These are phyloP conservation scores for Ophiodon elongatus DNA, from an alignment of 2,113 vertebrate species.

Conservation along the genomic window DNA sequence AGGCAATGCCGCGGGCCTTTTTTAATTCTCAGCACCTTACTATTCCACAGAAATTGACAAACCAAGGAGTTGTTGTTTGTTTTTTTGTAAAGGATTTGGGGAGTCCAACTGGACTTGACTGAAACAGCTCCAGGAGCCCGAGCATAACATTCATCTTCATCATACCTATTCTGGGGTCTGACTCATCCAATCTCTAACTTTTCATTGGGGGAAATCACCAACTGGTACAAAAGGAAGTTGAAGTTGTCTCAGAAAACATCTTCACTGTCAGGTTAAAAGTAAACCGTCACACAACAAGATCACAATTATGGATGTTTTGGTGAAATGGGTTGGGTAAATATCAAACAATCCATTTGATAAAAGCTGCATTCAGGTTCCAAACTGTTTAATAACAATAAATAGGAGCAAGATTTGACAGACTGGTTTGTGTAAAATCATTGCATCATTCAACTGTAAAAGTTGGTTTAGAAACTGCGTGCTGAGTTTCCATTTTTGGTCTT, in stretches of 20 bases:
- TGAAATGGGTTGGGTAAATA: too few species aligned
- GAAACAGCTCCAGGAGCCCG: background rate
- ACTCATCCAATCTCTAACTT: background rate
- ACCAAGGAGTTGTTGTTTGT: background rate
- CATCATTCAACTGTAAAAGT: background rate
- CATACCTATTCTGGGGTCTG: too few species aligned
- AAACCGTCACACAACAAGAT: too few species aligned
- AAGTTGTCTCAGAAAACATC: background rate
- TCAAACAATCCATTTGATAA: background rate
- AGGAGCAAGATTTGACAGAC: background rate
- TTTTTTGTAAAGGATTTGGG: background rate
- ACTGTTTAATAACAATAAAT: background rate
- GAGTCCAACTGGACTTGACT: background rate
- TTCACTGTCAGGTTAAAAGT: background rate
- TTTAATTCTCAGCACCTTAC: background rate
- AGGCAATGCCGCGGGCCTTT: background rate
- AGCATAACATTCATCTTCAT: background rate
- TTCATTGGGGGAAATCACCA: background rate
- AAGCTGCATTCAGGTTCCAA: background rate
- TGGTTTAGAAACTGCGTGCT: background rate
- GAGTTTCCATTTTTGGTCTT: slow-evolving; percentile 25
- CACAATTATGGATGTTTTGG: too few species aligned
- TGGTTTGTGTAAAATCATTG: background rate
- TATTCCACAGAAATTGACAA: background rate
- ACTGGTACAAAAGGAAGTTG: background rate